phyloP scores from a whole-genome alignment of 2,888 invertebrate genomes.

The Therioaphis trifolii region DNA sequence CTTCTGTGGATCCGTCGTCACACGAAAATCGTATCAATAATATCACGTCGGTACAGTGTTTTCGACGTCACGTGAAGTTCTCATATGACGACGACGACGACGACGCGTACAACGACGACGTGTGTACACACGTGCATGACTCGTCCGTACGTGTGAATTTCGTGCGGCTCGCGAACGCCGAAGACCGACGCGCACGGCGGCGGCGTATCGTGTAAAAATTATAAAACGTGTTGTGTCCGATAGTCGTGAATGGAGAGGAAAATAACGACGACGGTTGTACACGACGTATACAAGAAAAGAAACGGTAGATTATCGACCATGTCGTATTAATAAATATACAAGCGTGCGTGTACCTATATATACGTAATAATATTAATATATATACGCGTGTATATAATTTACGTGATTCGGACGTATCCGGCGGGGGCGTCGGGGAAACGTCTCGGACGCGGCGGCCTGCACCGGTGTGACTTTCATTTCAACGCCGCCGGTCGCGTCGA shows the following conservation, averaged over 20 bases:
- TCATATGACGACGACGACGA: no score
- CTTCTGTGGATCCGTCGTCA: no score
- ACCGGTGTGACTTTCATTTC: slow-evolving; percentile 52
- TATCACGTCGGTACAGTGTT: no score
- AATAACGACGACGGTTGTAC: background rate
- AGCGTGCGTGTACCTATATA: no score
- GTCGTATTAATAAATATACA: slow-evolving; percentile 19
- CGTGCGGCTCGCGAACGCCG: no score
- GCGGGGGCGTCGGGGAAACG: slow-evolving; percentile 51
- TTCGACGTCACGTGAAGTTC: no score
- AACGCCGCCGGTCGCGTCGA: background rate
- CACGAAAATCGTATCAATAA: no score
- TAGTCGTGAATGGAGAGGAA: slow-evolving; percentile 2
- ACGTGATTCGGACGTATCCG: slow-evolving; percentile 36
- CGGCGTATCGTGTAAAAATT: no score
- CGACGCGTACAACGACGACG: no score
- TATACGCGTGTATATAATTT: background rate
- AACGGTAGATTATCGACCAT: slow-evolving; percentile 43
- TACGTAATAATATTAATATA: slow-evolving; percentile 26
- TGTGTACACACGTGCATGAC: no score
- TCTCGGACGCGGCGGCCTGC: background rate
- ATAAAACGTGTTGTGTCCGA: slow-evolving; percentile 6
- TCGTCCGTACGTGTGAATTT: background rate
- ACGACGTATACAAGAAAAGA: slow-evolving; percentile 7
- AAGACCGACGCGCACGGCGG: no score